Conservation (phyloP, 2,113 vertebrate species). For the Malurus elegans region DNA sequence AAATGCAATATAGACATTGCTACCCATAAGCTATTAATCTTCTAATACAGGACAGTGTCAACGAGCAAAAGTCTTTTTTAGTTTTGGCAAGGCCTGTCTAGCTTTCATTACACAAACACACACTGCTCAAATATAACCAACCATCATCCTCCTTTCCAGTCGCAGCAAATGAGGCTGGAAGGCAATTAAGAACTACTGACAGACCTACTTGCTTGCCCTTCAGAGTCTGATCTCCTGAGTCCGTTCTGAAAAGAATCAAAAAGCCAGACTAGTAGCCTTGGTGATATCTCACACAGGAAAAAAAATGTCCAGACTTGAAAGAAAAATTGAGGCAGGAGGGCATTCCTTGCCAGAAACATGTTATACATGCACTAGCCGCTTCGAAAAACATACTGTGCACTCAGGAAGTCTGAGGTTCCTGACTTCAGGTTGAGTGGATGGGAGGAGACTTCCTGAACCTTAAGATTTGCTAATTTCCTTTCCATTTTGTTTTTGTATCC, state of each 20-base stretch:
- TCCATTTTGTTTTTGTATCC: slow-evolving; percentile 65
- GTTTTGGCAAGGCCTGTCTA: background rate
- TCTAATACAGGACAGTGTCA: background rate
- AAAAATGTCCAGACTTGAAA: slow-evolving; percentile 21
- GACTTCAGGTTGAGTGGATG: slow-evolving; percentile 67
- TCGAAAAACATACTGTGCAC: slow-evolving; percentile 13
- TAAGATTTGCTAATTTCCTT: slow-evolving; percentile 73
- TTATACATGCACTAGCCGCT: background rate
- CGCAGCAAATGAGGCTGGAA: background rate
- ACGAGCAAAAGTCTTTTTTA: background rate
- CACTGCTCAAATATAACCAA: background rate
- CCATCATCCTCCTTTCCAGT: background rate
- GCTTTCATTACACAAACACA: background rate
- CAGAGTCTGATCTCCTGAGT: background rate
- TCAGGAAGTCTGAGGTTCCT: slow-evolving; percentile 64
- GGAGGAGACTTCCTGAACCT: slow-evolving; percentile 74
- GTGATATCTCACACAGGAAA: background rate
- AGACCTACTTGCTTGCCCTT: background rate
- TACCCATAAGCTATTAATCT: background rate
- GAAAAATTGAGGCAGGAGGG: background rate
- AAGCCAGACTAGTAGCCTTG: background rate
- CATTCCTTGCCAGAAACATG: slow-evolving; percentile 40
- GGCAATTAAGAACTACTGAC: background rate
- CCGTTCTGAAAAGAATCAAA: background rate
- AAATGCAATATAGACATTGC: background rate